Base-by-base conservation (phyloP, 2,888 invertebrate genomes). In the Caenorhabditis virilis region DNA sequence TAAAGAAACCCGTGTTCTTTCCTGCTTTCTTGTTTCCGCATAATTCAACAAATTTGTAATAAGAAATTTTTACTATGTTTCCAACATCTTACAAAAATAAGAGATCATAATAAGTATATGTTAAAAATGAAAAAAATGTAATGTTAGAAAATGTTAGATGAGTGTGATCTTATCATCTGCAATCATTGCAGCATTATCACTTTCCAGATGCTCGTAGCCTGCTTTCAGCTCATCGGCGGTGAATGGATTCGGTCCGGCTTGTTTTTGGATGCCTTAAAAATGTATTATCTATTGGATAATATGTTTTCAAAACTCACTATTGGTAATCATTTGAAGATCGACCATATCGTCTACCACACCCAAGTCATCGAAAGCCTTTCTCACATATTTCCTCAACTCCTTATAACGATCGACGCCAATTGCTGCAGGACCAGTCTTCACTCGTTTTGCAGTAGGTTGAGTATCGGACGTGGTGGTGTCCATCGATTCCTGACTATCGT, bases 151-250 rank as follows among this genome's bases (percentile, higher is more conserved):
- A 16, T 30, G 33, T 72, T 58, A 77, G 41, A 77, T 74, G 38
- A 74, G 66, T 39, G 70, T 74, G 45, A 74, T 77, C 42, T 72
- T 71, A 20, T 71, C 78, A 18, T 79, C 80, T 20, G 63, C 67
- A 33, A 78, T 53, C 74, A 81, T 79, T 27, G 69, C 72, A 20
- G 74, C 72, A 55, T 80, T 80, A 25, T 81, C 80, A 30, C 65
- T 75, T 25, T 67, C 64, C 27, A 80, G 57, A 42, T 75, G 73
- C 16, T 79, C 79, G 55, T 72, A 77, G 1, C 73, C 80, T 9
- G 80, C 78, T 33, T 57, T 53, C 23, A 81, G 61, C 46, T 81
- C 81, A 30, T 66, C 66, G 18, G 76, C 77, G 4, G 73, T 61
- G 67, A 79, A 81, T 7, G 51, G 42, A 27, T 62, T 36, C 11